A percentile compares a stretch with the other conserved stretches of the same genome.
These are phyloP conservation scores for Pantherophis guttatus DNA, from an alignment of 2,113 vertebrate species.

Conservation along the genomic window DNA sequence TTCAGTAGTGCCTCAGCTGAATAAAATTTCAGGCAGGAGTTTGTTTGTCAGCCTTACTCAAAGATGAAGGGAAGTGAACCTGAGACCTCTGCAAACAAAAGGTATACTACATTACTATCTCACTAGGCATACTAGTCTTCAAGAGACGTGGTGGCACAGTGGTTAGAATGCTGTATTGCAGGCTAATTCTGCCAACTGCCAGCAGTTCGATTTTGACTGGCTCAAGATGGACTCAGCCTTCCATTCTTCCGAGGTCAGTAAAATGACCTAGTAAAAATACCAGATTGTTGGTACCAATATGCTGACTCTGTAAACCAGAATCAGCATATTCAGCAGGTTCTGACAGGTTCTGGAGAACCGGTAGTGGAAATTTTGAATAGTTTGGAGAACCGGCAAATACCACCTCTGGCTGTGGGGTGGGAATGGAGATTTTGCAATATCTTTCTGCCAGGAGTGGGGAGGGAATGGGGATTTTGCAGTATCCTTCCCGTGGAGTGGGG, in stretches of 20 bases:
- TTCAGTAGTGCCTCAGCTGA: neutral
- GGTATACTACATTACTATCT: neutral
- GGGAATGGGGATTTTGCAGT: too few relatives aligned
- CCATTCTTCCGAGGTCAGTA: neutral
- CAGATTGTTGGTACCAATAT: neutral
- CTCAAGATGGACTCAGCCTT: neutral
- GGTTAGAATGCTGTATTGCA: neutral
- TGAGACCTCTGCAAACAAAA: neutral
- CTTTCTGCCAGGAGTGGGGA: too few relatives aligned
- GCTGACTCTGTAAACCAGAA: neutral
- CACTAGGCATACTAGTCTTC: neutral
- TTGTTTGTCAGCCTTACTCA: neutral
- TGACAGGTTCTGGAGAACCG: too few relatives aligned
- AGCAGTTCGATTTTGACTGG: neutral
- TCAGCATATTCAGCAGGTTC: too few relatives aligned
- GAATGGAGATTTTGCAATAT: too few relatives aligned
- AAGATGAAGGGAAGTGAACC: neutral
- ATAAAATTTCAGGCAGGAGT: neutral
- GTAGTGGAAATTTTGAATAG: too few relatives aligned
- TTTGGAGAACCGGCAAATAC: too few relatives aligned
- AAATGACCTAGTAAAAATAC: neutral
- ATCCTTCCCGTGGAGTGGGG: too few relatives aligned
- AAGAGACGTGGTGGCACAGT: neutral
- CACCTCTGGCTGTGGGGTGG: too few relatives aligned
- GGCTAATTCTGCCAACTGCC: neutral